Conservation (phyloP, 37 sponge, comb jelly and placozoan genomes). For the Trichoplax adhaerens region DNA sequence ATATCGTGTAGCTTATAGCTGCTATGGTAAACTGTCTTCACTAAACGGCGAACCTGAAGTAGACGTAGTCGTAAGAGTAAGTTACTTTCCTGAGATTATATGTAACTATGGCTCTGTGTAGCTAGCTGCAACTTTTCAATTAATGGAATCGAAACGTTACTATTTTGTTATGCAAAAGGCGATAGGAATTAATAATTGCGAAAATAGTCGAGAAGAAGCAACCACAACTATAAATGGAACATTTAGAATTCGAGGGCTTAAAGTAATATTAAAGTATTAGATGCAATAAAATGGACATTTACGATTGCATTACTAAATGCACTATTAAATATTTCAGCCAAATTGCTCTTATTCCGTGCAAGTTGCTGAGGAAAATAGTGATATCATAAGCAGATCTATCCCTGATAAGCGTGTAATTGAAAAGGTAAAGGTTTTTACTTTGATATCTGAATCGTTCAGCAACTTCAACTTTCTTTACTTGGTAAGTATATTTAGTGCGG, state of each 20-base stretch:
- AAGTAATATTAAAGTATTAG: conserved; percentile 2
- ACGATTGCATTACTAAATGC: too few relatives aligned
- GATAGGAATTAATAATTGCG: conserved; percentile 7
- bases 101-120: not conserved
- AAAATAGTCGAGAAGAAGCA: conserved; percentile 8
- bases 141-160: too few relatives aligned
- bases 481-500: too few relatives aligned
- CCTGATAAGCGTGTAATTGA: too few relatives aligned
- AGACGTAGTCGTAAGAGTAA: conserved; percentile 29
- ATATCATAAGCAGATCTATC: too few relatives aligned
- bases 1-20: conserved; percentile 59
- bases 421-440: too few relatives aligned
- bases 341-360: too few relatives aligned
- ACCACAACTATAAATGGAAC: conserved; percentile 21
- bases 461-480: too few relatives aligned
- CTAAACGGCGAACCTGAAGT: conserved; percentile 31
- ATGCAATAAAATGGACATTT: too few relatives aligned
- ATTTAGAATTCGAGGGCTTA: conserved; percentile 31
- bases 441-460: too few relatives aligned
- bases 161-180: not conserved
- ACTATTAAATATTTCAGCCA: too few relatives aligned
- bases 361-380: too few relatives aligned
- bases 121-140: not conserved
- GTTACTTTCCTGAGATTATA: not conserved
- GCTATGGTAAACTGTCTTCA: conserved; percentile 34